A percentile compares a stretch with the other conserved stretches of the same genome.
These are phyloP conservation scores for Drosophila miranda DNA, from an alignment of 1,140 invertebrate genomes.

Conservation along the genomic window DNA sequence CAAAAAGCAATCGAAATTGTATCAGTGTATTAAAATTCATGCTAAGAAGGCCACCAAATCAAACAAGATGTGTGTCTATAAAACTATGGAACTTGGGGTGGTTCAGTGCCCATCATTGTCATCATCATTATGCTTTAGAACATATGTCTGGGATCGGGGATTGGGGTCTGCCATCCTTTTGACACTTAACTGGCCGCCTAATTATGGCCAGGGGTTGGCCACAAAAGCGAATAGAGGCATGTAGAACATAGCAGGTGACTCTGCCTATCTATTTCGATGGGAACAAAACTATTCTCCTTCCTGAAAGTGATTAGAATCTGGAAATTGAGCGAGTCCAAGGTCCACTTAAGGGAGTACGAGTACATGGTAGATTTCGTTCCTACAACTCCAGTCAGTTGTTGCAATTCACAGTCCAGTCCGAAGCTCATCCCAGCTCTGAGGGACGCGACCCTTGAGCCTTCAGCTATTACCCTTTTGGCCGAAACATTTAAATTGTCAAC, in stretches of 20 bases:
- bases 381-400: slow-evolving; percentile 22
- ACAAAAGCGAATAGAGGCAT: not conserved
- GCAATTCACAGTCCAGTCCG: slow-evolving; percentile 19
- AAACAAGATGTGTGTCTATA: slow-evolving; percentile 2
- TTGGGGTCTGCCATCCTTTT: slow-evolving; percentile 59
- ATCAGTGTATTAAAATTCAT: slow-evolving; percentile 39
- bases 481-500: slow-evolving; percentile 75
- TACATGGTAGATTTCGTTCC: too few relatives aligned
- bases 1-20: slow-evolving; percentile 26
- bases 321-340: slow-evolving; percentile 2
- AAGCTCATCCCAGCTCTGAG: slow-evolving; percentile 23
- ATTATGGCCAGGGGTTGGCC: slow-evolving; percentile 48
- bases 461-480: slow-evolving; percentile 58
- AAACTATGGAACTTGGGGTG: slow-evolving; percentile 15
- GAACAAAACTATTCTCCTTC: not conserved
- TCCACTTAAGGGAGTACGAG: too few relatives aligned
- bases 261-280: slow-evolving; percentile 1
- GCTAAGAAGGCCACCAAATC: slow-evolving; percentile 29
- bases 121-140: slow-evolving; percentile 61
- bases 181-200: slow-evolving; percentile 69
- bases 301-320: slow-evolving; percentile 20
- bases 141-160: slow-evolving; percentile 43
- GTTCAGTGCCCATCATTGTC: slow-evolving; percentile 32
- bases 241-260: slow-evolving; percentile 38
- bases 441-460: slow-evolving; percentile 31